Evolutionary conservation across 1,140 invertebrate genomes (phyloP).

Genomic region (Portunus trituberculatus): DNA sequence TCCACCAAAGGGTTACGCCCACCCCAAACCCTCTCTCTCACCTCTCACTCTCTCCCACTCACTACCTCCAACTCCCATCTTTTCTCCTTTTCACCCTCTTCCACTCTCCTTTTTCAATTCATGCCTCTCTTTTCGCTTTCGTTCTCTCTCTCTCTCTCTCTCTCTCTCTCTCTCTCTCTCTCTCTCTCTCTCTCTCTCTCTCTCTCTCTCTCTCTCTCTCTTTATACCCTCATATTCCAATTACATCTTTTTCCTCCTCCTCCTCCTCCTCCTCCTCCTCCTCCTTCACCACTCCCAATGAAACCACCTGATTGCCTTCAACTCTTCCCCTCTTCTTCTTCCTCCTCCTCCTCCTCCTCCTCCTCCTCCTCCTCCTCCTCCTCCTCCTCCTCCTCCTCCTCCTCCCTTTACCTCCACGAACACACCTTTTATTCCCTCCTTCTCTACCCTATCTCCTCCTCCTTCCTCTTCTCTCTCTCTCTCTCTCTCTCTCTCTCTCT

Average conservation of each 20-base stretch:
- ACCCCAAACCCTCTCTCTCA: neutral
- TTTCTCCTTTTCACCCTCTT: neutral
- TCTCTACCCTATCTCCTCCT: no score
- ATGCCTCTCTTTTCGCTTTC: no score
- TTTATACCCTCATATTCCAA: neutral
- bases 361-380: neutral
- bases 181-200: no score
- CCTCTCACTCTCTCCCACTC: neutral
- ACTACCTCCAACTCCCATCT: neutral
- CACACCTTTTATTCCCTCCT: neutral
- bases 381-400: neutral
- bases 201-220: neutral
- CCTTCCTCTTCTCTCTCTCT: neutral
- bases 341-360: slow-evolving; percentile 16
- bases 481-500: neutral
- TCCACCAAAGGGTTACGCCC: no score
- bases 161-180: neutral
- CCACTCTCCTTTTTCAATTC: neutral
- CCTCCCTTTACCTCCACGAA: neutral
- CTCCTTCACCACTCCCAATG: neutral
- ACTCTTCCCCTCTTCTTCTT: neutral
- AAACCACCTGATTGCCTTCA: slow-evolving; percentile 13
- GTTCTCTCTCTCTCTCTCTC: neutral
- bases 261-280: neutral
- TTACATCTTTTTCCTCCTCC: neutral